A percentile compares a stretch with the other conserved stretches of the same genome.
Conservation (phyloP, 2,113 vertebrate species). For the Scopus umbretta region DNA sequence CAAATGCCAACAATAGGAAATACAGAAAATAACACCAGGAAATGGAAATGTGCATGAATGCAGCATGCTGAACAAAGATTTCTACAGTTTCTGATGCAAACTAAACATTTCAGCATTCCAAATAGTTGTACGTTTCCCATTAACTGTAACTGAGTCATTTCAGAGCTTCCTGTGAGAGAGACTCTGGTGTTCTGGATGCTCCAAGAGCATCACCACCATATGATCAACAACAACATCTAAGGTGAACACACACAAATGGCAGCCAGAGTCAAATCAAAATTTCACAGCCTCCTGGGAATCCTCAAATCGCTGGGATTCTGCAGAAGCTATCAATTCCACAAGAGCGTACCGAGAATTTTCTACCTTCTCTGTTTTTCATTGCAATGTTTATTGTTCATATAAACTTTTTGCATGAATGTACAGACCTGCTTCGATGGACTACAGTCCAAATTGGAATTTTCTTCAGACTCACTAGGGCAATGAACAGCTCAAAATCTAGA, state of each 20-base stretch:
- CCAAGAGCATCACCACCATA: background rate
- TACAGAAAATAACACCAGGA: background rate
- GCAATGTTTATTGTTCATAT: background rate
- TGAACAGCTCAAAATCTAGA: background rate
- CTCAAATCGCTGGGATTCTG: background rate
- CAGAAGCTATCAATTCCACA: background rate
- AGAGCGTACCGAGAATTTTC: background rate
- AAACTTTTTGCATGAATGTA: background rate
- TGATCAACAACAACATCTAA: background rate
- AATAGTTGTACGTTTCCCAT: background rate
- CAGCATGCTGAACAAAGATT: background rate
- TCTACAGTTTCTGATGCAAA: background rate
- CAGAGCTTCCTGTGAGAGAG: background rate
- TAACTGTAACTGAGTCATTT: background rate
- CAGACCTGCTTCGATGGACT: background rate
- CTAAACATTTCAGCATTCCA: background rate
- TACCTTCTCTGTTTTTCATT: background rate
- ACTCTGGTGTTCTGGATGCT: background rate
- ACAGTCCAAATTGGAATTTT: background rate
- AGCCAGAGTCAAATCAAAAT: background rate
- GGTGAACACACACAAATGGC: background rate
- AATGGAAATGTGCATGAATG: background rate
- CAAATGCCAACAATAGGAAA: background rate
- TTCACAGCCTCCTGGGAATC: conserved; percentile 2
- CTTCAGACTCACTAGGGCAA: background rate